A percentile compares a stretch with the other conserved stretches of the same genome.
phyloP scores from a whole-genome alignment of 2,888 invertebrate species.

The Brenthis daphne region DNA sequence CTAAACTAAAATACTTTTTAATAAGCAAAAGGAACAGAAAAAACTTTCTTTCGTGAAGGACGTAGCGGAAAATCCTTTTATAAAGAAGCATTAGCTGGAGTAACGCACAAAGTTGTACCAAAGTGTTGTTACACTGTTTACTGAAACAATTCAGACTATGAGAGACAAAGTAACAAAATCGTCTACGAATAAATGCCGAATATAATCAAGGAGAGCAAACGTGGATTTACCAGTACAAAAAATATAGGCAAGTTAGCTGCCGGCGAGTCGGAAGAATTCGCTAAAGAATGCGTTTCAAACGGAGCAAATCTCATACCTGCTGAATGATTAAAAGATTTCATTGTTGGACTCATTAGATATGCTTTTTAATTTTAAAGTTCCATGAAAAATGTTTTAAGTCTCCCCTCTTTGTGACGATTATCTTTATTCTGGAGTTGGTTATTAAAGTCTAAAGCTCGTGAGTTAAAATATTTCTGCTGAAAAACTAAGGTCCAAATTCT shows the following conservation, averaged over 20 bases:
- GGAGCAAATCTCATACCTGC: not conserved
- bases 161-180: constrained; percentile 61
- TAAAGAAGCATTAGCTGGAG: constrained; percentile 36
- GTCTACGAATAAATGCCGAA: constrained; percentile 58
- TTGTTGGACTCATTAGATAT: constrained; percentile 11
- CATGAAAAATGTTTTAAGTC: not conserved
- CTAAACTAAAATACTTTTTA: constrained; percentile 28
- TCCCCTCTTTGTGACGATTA: not conserved
- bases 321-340: constrained; percentile 18
- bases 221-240: constrained; percentile 56
- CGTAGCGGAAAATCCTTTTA: constrained; percentile 35
- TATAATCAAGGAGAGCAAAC: constrained; percentile 65
- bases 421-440: constrained; percentile 2
- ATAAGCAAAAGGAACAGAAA: constrained; percentile 27
- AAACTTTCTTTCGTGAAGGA: constrained; percentile 22
- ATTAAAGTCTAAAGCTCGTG: not conserved
- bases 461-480: not conserved
- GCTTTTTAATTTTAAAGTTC: constrained; percentile 14
- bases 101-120: constrained; percentile 36
- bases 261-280: constrained; percentile 52
- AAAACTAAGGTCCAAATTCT: not conserved
- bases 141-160: constrained; percentile 60
- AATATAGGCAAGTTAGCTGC: constrained; percentile 46
- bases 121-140: constrained; percentile 49
- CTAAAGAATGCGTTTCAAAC: constrained; percentile 50